Percentiles rank a stretch among this genome's conserved stretches.
Evolutionary conservation across 2,113 vertebrate genomes (phyloP).

Genomic region (Jacana jacana): DNA sequence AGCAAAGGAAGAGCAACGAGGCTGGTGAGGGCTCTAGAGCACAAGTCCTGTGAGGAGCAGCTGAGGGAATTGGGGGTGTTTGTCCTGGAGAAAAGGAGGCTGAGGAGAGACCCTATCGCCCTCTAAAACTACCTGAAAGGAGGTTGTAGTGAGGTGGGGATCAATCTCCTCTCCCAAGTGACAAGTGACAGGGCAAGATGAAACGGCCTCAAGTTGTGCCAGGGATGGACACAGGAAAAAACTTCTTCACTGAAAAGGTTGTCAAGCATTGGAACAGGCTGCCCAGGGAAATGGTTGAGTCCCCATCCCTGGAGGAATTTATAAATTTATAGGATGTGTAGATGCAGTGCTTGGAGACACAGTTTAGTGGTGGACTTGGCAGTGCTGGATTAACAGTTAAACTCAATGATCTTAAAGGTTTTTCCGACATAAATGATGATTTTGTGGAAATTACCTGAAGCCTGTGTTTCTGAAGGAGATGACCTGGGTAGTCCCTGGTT

Average conservation of each 20-base stretch:
- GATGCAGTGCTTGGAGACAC: background rate
- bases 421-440: background rate
- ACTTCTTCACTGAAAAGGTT: background rate
- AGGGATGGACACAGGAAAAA: background rate
- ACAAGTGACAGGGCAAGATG: background rate
- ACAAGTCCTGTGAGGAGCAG: fast-evolving
- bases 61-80: background rate
- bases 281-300: background rate
- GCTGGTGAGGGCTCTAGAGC: background rate
- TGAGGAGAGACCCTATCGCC: background rate
- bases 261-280: background rate
- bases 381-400: background rate
- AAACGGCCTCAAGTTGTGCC: background rate
- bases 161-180: background rate
- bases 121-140: background rate
- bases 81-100: background rate
- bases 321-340: background rate
- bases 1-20: background rate
- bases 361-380: background rate
- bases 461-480: background rate
- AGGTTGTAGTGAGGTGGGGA: fast-evolving
- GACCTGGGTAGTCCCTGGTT: background rate
- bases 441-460: background rate
- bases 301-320: background rate
- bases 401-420: background rate